Conservation (phyloP, 2,113 vertebrate species). For the Zosterops hypoxanthus region DNA sequence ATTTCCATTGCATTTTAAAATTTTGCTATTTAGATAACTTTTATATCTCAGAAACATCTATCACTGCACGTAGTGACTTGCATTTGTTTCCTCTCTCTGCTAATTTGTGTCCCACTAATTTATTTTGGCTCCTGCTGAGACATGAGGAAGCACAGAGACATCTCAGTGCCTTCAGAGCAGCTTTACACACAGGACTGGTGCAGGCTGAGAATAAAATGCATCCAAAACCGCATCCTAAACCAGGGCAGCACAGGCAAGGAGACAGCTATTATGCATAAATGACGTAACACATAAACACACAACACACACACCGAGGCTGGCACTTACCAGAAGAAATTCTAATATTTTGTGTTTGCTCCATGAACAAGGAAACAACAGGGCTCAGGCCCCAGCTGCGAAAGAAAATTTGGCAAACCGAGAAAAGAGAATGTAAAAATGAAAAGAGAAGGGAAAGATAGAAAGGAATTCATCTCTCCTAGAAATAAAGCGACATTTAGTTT, state of each 20-base stretch:
- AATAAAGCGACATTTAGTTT: background rate
- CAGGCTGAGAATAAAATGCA: background rate
- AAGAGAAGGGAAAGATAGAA: background rate
- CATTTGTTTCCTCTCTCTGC: background rate
- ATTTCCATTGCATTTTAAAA: background rate
- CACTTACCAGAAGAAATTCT: background rate
- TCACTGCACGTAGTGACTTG: background rate
- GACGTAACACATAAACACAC: background rate
- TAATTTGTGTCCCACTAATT: background rate
- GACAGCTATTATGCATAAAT: background rate
- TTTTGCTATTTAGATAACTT: background rate
- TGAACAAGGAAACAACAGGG: background rate
- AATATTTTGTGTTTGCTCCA: background rate
- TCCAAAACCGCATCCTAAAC: background rate
- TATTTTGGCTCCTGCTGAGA: background rate
- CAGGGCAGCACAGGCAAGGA: background rate
- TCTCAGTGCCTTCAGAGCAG: background rate
- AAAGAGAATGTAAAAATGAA: background rate
- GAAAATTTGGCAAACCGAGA: background rate
- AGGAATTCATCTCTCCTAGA: background rate
- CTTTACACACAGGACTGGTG: background rate
- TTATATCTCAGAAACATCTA: background rate
- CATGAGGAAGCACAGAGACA: background rate
- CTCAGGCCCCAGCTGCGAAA: background rate
- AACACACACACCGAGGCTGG: background rate